phyloP scores from a whole-genome alignment of 53 echinoderm and acorn worm genomes.

The Mesocentrotus franciscanus region DNA sequence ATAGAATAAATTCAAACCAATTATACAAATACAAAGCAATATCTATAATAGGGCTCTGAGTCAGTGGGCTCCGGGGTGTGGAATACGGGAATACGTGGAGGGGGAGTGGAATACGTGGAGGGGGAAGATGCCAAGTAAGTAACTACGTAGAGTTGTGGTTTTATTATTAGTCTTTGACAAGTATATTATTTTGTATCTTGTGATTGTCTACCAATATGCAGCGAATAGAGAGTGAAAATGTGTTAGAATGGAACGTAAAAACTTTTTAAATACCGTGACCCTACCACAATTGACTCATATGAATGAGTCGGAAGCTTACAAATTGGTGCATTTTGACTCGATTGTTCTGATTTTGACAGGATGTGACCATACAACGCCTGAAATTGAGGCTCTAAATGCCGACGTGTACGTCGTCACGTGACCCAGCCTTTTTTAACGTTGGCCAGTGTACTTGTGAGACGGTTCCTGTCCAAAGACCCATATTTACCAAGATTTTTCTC shows the following conservation, averaged over 20 bases:
- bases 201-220: too few species aligned
- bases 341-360: background rate
- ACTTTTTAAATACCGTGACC: background rate
- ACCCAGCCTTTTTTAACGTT: slow-evolving; percentile 21
- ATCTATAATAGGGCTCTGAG: too few species aligned
- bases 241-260: background rate
- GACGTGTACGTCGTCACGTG: slow-evolving; percentile 61
- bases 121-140: too few species aligned
- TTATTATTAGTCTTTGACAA: background rate
- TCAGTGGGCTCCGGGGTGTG: too few species aligned
- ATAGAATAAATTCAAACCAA: too few species aligned
- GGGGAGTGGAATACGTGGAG: background rate
- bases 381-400: slow-evolving; percentile 32
- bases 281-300: background rate
- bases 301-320: background rate
- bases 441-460: background rate
- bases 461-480: background rate
- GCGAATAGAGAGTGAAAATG: background rate
- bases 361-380: background rate
- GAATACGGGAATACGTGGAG: background rate
- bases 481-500: slow-evolving; percentile 32
- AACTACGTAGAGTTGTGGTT: too few species aligned
- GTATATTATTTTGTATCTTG: background rate
- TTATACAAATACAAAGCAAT: too few species aligned
- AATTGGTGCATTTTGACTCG: background rate